phyloP scores from a whole-genome alignment of 2,113 vertebrate genomes.

The Merops nubicus region DNA sequence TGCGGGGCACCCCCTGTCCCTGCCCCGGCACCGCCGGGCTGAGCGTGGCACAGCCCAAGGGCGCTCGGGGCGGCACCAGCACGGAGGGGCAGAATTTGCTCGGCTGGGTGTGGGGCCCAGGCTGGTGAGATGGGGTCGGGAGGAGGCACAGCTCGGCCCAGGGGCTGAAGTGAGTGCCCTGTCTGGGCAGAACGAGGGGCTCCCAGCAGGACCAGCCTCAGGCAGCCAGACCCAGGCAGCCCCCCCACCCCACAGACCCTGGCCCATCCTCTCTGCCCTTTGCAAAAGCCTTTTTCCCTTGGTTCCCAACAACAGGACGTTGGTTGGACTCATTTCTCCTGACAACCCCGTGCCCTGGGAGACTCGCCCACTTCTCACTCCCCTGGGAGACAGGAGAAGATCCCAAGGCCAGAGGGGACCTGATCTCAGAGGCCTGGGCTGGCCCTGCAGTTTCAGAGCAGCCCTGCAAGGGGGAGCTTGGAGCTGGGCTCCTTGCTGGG shows the following conservation, averaged over 20 bases:
- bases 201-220: not conserved
- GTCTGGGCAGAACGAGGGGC: not conserved
- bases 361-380: too few relatives aligned
- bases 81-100: not conserved
- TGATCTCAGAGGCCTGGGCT: not conserved
- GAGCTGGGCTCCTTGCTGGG: not conserved
- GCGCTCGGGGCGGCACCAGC: not conserved
- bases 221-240: not conserved
- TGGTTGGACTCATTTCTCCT: not conserved
- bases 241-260: not conserved
- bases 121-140: not conserved
- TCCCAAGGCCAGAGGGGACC: not conserved
- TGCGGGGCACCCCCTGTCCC: too few relatives aligned
- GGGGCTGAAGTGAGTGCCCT: not conserved
- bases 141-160: rapidly evolving
- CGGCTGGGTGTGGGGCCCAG: not conserved
- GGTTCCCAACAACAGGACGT: not conserved
- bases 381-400: not conserved
- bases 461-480: not conserved
- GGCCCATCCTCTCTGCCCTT: not conserved
- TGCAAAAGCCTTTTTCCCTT: not conserved
- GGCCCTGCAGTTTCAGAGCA: not conserved
- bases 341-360: not conserved
- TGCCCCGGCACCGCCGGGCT: not conserved
- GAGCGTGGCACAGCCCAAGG: not conserved